Base-by-base conservation (phyloP, 2,113 vertebrate genomes). In the Tenrec ecaudatus region DNA sequence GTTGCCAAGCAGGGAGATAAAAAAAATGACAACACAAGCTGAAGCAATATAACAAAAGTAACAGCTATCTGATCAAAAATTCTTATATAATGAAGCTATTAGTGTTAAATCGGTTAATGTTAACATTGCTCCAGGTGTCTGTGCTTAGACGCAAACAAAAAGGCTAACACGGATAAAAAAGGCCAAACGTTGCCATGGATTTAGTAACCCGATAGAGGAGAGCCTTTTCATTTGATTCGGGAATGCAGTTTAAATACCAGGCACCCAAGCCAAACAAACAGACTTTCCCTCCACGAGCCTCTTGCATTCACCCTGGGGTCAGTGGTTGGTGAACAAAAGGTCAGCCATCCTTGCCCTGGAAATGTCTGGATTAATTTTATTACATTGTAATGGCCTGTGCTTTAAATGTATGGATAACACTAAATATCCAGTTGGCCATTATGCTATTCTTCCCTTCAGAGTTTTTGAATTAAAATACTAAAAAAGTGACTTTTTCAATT, bases 161-260 rank as follows among this genome's bases (percentile, higher is more conserved):
- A 98, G 98, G 97, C 98, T 98, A 98, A 98, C 98, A 98, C 98
- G 98, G 97, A 98, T 98, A 98, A 97, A 98, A 98, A 98, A 98
- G 98, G 98, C 98, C 98, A 98, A 98, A 98, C 98, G 98, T 98
- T 98, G 98, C 98, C 98, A 98, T 98, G 98, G 98, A 98, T 98
- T 98, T 98, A 98, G 98, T 98, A 98, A 98, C 98, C 98, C 98
- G 98, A 98, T 98, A 98, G 98, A 98, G 96, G 98, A 98, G 98
- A 98, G 98, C 97, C 97, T 98, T 98, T 98, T 98, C 97, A 98
- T 98, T 98, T 98, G 98, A 98, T 98, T 98, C 98, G 98, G 98
- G 98, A 98, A 98, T 98, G 98, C 98, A 97, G 98, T 98, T 98
- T 98, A 98, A 98, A 98, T 98, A 98, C 97, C 98, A 98, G 98